phyloP scores from a whole-genome alignment of 2,797 vertebrate genomes.

The Synanceia verrucosa region DNA sequence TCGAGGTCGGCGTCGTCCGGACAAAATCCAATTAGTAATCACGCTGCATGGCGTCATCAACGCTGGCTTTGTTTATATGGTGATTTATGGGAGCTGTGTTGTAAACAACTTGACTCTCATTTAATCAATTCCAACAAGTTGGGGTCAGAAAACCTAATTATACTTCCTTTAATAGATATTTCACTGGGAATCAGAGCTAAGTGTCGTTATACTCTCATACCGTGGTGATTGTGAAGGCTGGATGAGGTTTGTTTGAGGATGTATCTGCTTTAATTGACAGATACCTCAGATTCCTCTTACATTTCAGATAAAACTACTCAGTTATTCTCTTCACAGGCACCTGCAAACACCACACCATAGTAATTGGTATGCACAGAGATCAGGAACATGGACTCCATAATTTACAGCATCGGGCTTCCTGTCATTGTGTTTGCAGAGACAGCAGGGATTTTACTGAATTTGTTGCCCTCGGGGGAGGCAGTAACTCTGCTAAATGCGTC shows the following conservation, averaged over 20 bases:
- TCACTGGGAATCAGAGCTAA: background rate
- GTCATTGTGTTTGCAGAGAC: conserved; percentile 22
- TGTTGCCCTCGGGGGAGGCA: conserved; percentile 10
- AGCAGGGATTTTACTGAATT: conserved; percentile 29
- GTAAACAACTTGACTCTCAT: background rate
- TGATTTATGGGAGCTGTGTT: conserved; percentile 42
- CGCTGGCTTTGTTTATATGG: conserved; percentile 15
- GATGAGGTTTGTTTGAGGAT: background rate
- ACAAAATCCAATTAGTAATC: conserved; percentile 15
- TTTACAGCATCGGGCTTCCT: background rate
- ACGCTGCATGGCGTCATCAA: background rate
- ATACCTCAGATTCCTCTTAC: background rate
- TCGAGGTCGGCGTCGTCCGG: background rate
- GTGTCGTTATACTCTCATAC: background rate
- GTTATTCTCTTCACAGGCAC: too few relatives aligned
- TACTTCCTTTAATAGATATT: background rate
- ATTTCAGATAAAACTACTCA: too few relatives aligned
- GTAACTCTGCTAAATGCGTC: conserved; percentile 14
- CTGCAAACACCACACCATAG: background rate
- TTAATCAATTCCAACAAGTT: conserved; percentile 1
- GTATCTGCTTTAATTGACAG: background rate
- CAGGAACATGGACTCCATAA: background rate
- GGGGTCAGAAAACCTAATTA: background rate
- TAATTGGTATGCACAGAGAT: background rate
- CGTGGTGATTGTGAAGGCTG: background rate